Base-by-base conservation (phyloP, 2,113 vertebrate species). In the Brachyistius frenatus region DNA sequence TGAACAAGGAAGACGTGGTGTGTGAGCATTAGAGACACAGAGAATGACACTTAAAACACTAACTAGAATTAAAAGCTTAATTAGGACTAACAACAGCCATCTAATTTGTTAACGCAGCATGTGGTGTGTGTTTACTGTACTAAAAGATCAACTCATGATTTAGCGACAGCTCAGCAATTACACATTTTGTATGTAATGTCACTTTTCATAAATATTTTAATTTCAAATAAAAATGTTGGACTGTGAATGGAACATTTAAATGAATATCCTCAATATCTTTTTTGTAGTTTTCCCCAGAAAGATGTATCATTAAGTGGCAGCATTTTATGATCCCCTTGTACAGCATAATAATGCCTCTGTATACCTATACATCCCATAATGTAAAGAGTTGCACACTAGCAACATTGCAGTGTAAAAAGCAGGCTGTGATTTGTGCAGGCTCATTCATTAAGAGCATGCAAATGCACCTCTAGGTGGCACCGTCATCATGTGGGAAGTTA, bases 391-490 rank as follows among this genome's bases (percentile, higher is more conserved):
- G 15, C 3, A 23, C 36, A 6, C 32, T 44, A 41, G 5, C 5
- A 36, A 33, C 31, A 50, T 11, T 53, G n/a, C 50, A 31, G 35
- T 5, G 31, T 41, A 15, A 32, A 13, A 62, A 70, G 73, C 7
- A 8, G 46, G n/a, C 14, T 69, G 57, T 55, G n/a, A 58, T 50
- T 46, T 49, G 14, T 58, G 30, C 35, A 61, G 16, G n/a, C 44
- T 80, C 54, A 82, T 84, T 80, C 65, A 78, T 85, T 71, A 83
- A 72, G 30, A 83, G 55, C 73, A 81, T 86, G 76, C 73, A 85
- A 84, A 86, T 63, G 55, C 60, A 70, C 92, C 92, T 91, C 86
- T 92, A 93, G 92, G 86, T 92, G 92, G 91, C 92, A 91, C 82
- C 63, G 37, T 90, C 71, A 86, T 74, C 89, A 89, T 91, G 80